Evolutionary conservation across 2,113 vertebrate genomes (phyloP), one percentile per base, ranked within the genome.

Genomic region (Chrysemys picta): DNA sequence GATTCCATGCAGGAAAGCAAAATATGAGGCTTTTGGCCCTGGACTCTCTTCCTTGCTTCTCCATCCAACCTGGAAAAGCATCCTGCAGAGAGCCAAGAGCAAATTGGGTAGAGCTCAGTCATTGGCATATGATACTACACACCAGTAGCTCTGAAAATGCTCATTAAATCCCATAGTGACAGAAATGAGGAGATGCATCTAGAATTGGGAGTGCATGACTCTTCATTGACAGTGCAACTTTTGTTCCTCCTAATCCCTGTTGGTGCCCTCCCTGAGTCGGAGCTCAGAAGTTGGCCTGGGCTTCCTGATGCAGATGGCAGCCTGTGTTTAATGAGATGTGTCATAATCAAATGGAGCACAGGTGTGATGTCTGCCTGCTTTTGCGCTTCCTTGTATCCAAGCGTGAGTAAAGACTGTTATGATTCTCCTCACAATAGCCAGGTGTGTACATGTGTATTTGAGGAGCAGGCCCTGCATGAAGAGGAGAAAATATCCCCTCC

Each of bases 391-490:
- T 42, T 25, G 5, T 0, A 1, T 24, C 6, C 22, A 21, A 1
- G 9, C 8, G 4, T 50, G 31, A 84, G 31, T 65, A 87, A 22
- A 4, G 17, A 11, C 8, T 76, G 69, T 54, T 94, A 14, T 0
- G 1, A 16, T 53, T 50, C 14, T 5, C 21, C 0, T 0, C 6
- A 21, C 45, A 27, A 47, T 85, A 85, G 8, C 0, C 7, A 47
- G 21, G n/a, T 1, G 0, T 16, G 22, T n/a, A 47, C 57, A 31
- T 19, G 22, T 27, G 50, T 83, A 12, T 0, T 57, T 47, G 49
- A 25, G 47, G 8, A 79, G 47, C 35, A 52, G 17, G 45, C 4
- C 4, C 0, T 0, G 14, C 25, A 65, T n/a, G 17, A 9, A 80
- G 1, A 3, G 72, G 53, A 94, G 87, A n/a, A 54, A 50, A 4